phyloP scores from a whole-genome alignment of 2,888 invertebrate genomes.

The Steinernema carpocapsae region DNA sequence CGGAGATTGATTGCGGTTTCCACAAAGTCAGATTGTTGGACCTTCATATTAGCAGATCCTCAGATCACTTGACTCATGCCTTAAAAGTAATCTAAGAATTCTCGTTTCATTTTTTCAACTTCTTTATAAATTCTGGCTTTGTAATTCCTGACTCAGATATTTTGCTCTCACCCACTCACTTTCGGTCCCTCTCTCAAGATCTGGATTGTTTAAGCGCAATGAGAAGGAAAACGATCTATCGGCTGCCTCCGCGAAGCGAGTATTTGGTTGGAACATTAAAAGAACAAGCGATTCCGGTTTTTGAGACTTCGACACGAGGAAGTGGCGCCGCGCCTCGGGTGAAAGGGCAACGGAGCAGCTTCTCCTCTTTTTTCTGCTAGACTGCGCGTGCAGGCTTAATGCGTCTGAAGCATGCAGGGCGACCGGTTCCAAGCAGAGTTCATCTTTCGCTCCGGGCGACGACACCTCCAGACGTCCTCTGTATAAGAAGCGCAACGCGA shows the following conservation, averaged over 20 bases:
- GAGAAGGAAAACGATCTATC: too few species aligned
- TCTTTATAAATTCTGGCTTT: too few species aligned
- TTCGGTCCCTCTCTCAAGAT: too few species aligned
- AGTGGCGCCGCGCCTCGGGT: constrained; percentile 5
- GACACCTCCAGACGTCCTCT: neutral
- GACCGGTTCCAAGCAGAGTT: constrained; percentile 4
- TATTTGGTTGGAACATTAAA: constrained; percentile 28
- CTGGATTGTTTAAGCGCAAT: too few species aligned
- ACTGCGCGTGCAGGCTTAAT: neutral
- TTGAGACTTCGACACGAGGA: constrained; percentile 15
- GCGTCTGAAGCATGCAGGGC: neutral
- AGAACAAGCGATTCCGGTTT: constrained; percentile 29
- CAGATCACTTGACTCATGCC: too few species aligned
- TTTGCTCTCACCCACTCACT: too few species aligned
- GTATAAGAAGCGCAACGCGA: constrained; percentile 1
- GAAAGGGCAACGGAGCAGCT: constrained; percentile 30
- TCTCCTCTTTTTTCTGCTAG: neutral
- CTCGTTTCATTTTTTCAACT: too few species aligned
- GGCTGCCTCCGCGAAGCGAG: neutral
- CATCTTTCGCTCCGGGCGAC: constrained; percentile 4
- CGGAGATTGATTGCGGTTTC: too few species aligned
- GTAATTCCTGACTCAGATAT: too few species aligned
- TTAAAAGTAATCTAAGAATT: too few species aligned
- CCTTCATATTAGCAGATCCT: too few species aligned
- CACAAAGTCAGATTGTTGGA: too few species aligned